Conservation (phyloP, 2,888 invertebrate genomes). For the Epirrhoe alternata region DNA sequence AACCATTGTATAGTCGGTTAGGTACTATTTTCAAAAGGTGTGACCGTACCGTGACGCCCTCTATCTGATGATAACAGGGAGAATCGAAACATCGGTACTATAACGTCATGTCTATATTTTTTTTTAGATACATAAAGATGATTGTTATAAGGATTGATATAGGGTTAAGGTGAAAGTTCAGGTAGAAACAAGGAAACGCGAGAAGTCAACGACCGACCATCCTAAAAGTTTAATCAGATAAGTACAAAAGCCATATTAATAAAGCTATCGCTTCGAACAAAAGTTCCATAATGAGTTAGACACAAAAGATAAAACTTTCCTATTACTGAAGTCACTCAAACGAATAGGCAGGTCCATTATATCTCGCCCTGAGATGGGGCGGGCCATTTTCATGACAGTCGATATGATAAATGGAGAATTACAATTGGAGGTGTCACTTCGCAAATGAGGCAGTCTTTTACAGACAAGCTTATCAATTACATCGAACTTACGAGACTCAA, state of each 20-base stretch:
- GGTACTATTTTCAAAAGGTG: no score
- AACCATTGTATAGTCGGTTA: not conserved
- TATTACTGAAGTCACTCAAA: slow-evolving; percentile 19
- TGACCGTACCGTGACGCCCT: no score
- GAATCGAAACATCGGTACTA: no score
- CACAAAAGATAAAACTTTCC: slow-evolving; percentile 27
- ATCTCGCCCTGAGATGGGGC: slow-evolving; percentile 8
- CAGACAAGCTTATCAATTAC: slow-evolving; percentile 27
- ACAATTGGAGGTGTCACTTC: slow-evolving; percentile 25
- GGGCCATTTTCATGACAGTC: slow-evolving; percentile 29
- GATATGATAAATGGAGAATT: slow-evolving; percentile 30
- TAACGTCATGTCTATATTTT: not conserved
- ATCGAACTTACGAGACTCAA: not conserved
- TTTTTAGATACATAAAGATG: not conserved
- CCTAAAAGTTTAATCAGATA: slow-evolving; percentile 15
- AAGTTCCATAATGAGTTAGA: slow-evolving; percentile 26
- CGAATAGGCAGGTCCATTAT: slow-evolving; percentile 24
- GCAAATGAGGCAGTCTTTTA: slow-evolving; percentile 24
- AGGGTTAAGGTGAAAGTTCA: not conserved
- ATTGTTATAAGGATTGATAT: not conserved
- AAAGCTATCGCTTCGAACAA: slow-evolving; percentile 15
- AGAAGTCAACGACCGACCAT: slow-evolving; percentile 2
- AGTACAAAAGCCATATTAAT: slow-evolving; percentile 14
- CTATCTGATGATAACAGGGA: no score
- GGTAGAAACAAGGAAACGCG: not conserved